Conservation (phyloP, 2,797 vertebrate genomes). For the Mus spretus region DNA sequence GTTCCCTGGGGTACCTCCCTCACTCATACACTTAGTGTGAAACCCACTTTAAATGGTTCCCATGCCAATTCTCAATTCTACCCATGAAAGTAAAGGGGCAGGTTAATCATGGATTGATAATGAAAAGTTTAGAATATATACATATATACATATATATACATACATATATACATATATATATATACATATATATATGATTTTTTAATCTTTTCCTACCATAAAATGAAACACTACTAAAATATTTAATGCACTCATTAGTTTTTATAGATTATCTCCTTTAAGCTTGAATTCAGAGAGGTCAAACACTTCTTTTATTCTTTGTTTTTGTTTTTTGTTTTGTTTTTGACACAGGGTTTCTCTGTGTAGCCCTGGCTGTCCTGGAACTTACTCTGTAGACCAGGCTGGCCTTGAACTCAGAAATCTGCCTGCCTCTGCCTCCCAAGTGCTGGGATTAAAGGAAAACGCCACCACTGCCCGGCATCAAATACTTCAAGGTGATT, state of each 20-base stretch:
- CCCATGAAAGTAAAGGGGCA: not conserved
- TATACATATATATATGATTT: not conserved
- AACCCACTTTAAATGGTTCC: not conserved
- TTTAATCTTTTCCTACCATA: not conserved
- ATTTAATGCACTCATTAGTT: not conserved
- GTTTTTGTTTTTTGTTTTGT: too few species aligned
- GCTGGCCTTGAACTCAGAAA: too few species aligned
- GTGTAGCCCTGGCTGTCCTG: too few species aligned
- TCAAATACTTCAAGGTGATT: not conserved
- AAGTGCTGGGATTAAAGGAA: too few species aligned
- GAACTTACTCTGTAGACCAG: too few species aligned
- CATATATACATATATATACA: too few species aligned
- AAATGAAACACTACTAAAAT: not conserved
- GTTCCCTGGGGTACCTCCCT: not conserved
- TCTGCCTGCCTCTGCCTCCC: too few species aligned
- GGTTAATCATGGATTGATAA: not conserved
- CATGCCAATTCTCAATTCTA: not conserved
- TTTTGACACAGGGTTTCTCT: too few species aligned
- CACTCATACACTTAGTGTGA: not conserved
- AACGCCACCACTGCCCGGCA: too few species aligned
- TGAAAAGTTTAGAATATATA: not conserved
- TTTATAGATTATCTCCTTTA: not conserved
- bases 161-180: too few species aligned
- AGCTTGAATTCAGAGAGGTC: conserved; percentile 9
- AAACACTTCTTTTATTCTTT: not conserved